A percentile compares a stretch with the other conserved stretches of the same genome.
phyloP scores from a whole-genome alignment of 2,888 invertebrate species.

The Euzetes globulus region DNA sequence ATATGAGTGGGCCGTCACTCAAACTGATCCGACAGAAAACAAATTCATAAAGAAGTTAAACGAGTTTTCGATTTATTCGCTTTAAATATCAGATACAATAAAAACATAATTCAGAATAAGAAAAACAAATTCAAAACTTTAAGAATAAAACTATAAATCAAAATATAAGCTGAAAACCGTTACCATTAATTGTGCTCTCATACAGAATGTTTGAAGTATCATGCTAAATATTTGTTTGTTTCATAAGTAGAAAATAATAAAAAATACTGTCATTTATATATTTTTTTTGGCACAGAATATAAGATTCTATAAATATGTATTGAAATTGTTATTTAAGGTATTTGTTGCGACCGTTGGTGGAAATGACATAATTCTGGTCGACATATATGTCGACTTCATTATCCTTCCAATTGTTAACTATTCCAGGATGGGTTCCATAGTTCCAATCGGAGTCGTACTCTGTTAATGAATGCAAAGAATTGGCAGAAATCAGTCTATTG shows the following conservation, averaged over 20 bases:
- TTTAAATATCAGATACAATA: background rate
- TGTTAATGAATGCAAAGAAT: constrained; percentile 41
- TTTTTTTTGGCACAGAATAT: constrained; percentile 24
- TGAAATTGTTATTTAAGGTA: background rate
- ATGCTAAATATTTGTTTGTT: background rate
- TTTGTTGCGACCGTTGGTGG: constrained; percentile 23
- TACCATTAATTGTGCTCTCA: too few relatives aligned
- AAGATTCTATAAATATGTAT: background rate
- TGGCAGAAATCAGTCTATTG: constrained; percentile 35
- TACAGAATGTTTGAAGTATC: too few relatives aligned
- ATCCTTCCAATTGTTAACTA: constrained; percentile 65
- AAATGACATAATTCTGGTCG: constrained; percentile 65
- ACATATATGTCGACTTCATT: constrained; percentile 93
- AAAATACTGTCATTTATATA: background rate
- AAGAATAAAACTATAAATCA: too few relatives aligned
- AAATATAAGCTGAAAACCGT: too few relatives aligned
- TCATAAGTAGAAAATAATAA: background rate
- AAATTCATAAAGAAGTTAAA: background rate
- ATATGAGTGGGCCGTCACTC: background rate
- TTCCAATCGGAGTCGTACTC: constrained; percentile 69
- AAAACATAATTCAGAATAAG: background rate
- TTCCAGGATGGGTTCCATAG: constrained; percentile 31
- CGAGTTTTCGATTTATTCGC: background rate
- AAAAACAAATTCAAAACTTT: too few relatives aligned
- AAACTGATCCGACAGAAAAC: background rate